Base-by-base conservation (phyloP, 2,888 invertebrate species). In the Helleia helle region DNA sequence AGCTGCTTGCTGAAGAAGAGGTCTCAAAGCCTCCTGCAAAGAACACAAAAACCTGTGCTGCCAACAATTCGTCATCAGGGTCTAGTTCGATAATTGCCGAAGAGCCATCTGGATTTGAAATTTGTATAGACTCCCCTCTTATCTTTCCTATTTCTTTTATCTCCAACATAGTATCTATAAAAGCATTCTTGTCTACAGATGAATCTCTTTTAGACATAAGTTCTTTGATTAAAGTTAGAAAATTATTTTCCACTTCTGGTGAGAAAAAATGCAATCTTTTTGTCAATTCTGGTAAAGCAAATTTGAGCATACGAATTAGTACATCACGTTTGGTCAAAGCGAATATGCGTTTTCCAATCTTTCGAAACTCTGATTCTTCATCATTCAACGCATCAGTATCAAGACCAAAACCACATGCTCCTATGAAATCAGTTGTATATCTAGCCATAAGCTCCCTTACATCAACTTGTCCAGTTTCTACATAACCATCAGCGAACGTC, bases 1-100 rank as follows among this genome's bases (percentile, higher is more conserved):
- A 81, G 59, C 81, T 80, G 1, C 85, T 71, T 3, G 81, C 71
- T 2, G 80, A 75, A 0, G 85, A 81, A 0, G 85, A 85, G 1
- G 85, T 85, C 54, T 85, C 86, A 79, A 40, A 45, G 1, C 45
- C 45, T 6, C 28, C 44, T 12, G 30, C 22, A 8, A 45, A 45
- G 12, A 45, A 80, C 3, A 79, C 65, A 48, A 76, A 74, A 0
- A 71, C 72, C 59, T 79, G 80, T 2, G 77, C 74, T 14, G 66
- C 67, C 60, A 79, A 59, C 31, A 76, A 38, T 36, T 61, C 37
- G 36, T 74, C 70, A 40, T 58, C 66, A 39, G 76, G 48, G 54
- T 72, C 70, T 27, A 72, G 40, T 37, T 66, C 62, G 0, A 72
- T 57, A 8, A 54, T 52, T 51, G 63, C 62, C 3, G 71, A 59